A percentile compares a stretch with the other conserved stretches of the same genome.
Evolutionary conservation across 1,140 invertebrate species (phyloP).

Genomic region (Sarcophaga bullata): DNA sequence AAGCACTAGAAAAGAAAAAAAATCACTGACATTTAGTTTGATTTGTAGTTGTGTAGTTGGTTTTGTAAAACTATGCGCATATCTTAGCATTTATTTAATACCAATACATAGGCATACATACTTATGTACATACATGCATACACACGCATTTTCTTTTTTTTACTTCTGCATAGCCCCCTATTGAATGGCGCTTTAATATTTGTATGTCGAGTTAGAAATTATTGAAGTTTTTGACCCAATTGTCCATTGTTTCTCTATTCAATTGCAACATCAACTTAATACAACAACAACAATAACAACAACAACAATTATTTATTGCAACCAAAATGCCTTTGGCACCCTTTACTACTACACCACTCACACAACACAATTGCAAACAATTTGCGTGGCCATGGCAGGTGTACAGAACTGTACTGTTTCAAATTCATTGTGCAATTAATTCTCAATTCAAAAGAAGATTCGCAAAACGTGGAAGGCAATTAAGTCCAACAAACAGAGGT

Average conservation of each 20-base stretch:
- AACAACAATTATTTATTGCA: background rate
- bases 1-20: background rate
- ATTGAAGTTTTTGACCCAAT: conserved; percentile 24
- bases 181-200: background rate
- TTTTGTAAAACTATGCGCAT: conserved; percentile 12
- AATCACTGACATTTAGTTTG: conserved; percentile 6
- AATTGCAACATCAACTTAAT: background rate
- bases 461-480: no score
- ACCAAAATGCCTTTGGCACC: conserved; percentile 23
- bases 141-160: no score
- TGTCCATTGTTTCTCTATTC: conserved; percentile 19
- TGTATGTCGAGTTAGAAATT: background rate
- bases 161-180: no score
- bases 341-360: background rate
- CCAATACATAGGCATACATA: background rate
- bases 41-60: conserved; percentile 25
- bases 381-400: no score
- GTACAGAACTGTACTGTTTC: no score
- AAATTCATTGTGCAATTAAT: no score
- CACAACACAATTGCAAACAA: no score
- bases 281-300: background rate
- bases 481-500: no score
- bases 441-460: no score
- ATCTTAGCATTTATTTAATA: conserved; percentile 14
- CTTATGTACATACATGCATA: no score